phyloP scores from a whole-genome alignment of 2,797 vertebrate genomes.

The Sebastes minor region DNA sequence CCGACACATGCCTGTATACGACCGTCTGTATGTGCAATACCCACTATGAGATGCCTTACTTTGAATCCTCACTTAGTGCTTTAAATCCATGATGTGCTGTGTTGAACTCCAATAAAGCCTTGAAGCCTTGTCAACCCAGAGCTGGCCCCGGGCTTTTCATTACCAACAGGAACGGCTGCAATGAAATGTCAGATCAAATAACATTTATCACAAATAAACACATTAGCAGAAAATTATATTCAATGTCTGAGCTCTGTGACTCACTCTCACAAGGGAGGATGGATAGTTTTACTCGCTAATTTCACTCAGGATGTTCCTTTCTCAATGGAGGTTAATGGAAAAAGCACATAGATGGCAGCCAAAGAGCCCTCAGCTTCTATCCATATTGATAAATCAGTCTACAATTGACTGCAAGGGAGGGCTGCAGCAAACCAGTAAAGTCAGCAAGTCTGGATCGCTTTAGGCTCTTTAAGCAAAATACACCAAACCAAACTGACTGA shows the following conservation, averaged over 20 bases:
- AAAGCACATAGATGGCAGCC: constrained; percentile 15
- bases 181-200: constrained; percentile 17
- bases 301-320: constrained; percentile 1
- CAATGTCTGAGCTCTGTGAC: background rate
- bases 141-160: constrained; percentile 30
- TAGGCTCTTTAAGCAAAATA: background rate
- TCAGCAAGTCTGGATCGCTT: constrained; percentile 33
- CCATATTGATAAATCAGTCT: constrained; percentile 27
- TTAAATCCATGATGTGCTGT: constrained; percentile 51
- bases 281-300: background rate
- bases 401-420: background rate
- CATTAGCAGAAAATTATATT: constrained; percentile 4
- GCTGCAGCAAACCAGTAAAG: constrained; percentile 12
- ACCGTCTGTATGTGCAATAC: constrained; percentile 46
- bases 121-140: constrained; percentile 47
- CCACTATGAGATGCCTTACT: constrained; percentile 61
- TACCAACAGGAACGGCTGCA: constrained; percentile 10
- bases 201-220: constrained; percentile 1
- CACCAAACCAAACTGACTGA: background rate
- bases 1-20: constrained; percentile 47
- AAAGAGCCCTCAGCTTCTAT: constrained; percentile 12
- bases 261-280: constrained; percentile 4
- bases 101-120: constrained; percentile 73
- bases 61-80: constrained; percentile 37
- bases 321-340: constrained; percentile 41